Evolutionary conservation across 2,113 vertebrate genomes (phyloP).

Genomic region (Leptocoma aspasia): DNA sequence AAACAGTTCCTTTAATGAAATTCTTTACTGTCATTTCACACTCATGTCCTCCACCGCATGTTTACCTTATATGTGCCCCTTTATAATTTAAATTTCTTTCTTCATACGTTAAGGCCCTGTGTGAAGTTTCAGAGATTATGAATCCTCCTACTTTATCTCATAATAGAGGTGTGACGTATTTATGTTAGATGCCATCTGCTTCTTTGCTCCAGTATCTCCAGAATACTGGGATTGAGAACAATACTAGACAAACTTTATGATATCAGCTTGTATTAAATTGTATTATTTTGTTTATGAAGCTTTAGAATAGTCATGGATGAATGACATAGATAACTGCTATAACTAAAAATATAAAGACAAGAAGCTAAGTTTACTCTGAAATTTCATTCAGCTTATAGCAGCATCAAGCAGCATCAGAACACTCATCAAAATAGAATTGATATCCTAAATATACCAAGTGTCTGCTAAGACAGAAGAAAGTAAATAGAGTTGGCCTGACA

Average conservation of each 20-base stretch:
- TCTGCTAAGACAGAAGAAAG: neutral
- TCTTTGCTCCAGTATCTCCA: neutral
- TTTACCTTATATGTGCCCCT: neutral
- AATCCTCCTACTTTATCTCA: neutral
- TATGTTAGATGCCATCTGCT: neutral
- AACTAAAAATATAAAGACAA: neutral
- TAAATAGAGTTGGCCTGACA: neutral
- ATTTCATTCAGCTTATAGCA: neutral
- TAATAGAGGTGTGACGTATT: neutral
- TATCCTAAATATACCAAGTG: neutral
- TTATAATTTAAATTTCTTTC: neutral
- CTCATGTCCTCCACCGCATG: fast-evolving
- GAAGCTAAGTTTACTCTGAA: neutral
- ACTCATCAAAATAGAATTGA: neutral
- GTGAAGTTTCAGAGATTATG: neutral
- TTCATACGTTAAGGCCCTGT: neutral
- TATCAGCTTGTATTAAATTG: neutral
- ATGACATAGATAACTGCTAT: neutral
- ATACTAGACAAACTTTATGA: neutral
- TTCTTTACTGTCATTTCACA: neutral
- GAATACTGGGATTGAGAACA: neutral
- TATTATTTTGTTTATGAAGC: neutral
- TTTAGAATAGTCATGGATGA: neutral
- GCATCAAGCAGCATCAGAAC: neutral
- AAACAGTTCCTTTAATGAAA: neutral